Evolutionary conservation across 2,888 invertebrate species (phyloP), one percentile per base, ranked within the genome.

Genomic region (Cheiracanthium punctorium): DNA sequence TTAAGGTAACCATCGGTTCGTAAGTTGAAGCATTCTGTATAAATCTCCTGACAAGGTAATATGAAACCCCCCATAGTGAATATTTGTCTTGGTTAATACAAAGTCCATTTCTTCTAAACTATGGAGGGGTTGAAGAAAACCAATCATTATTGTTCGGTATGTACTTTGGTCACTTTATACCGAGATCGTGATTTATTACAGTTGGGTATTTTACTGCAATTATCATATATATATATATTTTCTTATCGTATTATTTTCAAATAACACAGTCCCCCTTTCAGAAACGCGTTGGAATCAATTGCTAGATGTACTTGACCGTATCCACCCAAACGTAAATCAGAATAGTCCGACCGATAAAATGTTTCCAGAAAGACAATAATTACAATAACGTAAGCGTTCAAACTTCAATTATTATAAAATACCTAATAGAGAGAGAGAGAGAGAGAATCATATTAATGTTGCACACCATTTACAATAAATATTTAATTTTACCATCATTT

Each of bases 11-110:
- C 58, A 69, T 24, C 72, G 30, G 52, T 58, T 73, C 24, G 71
- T 64, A 73, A 24, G 71, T 37, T 43, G 32, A 43, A 75, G 58
- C 28, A 37, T 52, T 79, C 72, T 67, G 70, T 79, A 79, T 73
- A 72, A 79, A 58, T 73, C 69, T 52, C 28, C 28, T 28, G 77
- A 69, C 64, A 48, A 64, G 65, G 73, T 64, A 84, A 75, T 33
- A 52, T 17, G 43, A 30, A 33, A 72, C 77, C 84, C 65, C 84
- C 72, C 77, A 84, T 43, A 73, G 52, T 43, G 84, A 77, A 41
- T 65, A 65, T 41, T 65, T 67, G 67, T 73, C 41, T 43, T 41
- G 17, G 1, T 17, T 43, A 43, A 43, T 71, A 70, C 52, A 70
- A 41, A 52, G 69, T 28, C 28, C 41, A 70, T 69, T 58, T 70